phyloP scores from a whole-genome alignment of 2,797 vertebrate species.

The Natrix natrix region DNA sequence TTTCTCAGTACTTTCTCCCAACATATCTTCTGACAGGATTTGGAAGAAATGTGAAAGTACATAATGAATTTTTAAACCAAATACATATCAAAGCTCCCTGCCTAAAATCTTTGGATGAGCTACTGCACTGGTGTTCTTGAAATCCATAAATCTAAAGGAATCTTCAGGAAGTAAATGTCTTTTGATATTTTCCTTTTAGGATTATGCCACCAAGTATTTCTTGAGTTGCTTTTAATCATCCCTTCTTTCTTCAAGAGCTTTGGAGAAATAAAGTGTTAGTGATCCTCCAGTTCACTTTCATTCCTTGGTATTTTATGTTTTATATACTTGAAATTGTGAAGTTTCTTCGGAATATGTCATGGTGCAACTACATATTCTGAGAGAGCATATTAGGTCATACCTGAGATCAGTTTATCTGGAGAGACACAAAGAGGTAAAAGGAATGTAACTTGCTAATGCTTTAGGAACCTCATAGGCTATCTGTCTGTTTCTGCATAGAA shows the following conservation, averaged over 20 bases:
- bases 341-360: background rate
- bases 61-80: slow-evolving; percentile 11
- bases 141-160: slow-evolving; percentile 14
- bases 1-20: background rate
- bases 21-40: background rate
- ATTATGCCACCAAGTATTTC: slow-evolving; percentile 13
- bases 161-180: background rate
- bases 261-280: background rate
- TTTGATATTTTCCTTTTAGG: slow-evolving; percentile 8
- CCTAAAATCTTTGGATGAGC: background rate
- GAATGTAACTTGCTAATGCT: background rate
- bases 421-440: background rate
- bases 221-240: slow-evolving; percentile 12
- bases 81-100: slow-evolving; percentile 10
- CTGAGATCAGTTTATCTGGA: background rate
- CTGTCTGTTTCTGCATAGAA: background rate
- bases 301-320: background rate
- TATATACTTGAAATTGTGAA: background rate
- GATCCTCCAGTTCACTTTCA: background rate
- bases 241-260: background rate
- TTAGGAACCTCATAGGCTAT: background rate
- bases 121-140: slow-evolving; percentile 3
- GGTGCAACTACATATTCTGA: background rate
- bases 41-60: slow-evolving; percentile 3
- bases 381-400: background rate